Conservation (phyloP, 2,888 invertebrate genomes). For the Cecidostiba fungosa region DNA sequence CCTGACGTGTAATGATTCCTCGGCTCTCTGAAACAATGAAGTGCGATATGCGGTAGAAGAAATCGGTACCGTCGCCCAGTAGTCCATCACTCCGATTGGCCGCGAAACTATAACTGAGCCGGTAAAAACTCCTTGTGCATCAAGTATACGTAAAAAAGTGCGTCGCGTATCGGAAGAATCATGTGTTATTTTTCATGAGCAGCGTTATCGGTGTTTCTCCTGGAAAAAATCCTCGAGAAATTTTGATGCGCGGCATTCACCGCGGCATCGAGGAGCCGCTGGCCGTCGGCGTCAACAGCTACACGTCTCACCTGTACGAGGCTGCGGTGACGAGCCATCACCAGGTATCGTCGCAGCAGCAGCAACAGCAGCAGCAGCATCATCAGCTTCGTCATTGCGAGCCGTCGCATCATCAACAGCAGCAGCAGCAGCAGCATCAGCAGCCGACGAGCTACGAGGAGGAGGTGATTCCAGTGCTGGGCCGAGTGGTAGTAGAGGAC, state of each 20-base stretch:
- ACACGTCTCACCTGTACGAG: conserved; percentile 4
- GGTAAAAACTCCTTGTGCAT: neutral
- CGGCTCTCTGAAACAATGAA: neutral
- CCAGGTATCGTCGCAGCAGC: conserved; percentile 44
- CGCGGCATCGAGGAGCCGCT: conserved; percentile 53
- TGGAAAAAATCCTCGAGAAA: neutral
- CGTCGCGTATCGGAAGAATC: too few species aligned
- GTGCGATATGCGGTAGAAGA: neutral
- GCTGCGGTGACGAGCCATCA: neutral
- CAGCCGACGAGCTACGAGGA: conserved; percentile 80
- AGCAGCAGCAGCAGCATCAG: conserved; percentile 60
- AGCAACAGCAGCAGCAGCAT: too few species aligned
- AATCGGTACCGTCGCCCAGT: neutral
- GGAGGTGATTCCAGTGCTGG: conserved; percentile 72
- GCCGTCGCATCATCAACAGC: conserved; percentile 66
- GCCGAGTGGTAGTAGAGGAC: conserved; percentile 82
- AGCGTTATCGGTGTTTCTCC: neutral
- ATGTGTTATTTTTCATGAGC: too few species aligned
- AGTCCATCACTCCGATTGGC: neutral
- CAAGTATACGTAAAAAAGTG: too few species aligned
- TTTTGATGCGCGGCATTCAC: conserved; percentile 63
- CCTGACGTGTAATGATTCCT: neutral
- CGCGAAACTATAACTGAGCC: neutral
- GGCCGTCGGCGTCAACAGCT: conserved; percentile 43
- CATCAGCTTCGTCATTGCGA: conserved; percentile 69